Evolutionary conservation across 2,797 vertebrate species (phyloP), one percentile per base, ranked within the genome.

Genomic region (Falco berigora): DNA sequence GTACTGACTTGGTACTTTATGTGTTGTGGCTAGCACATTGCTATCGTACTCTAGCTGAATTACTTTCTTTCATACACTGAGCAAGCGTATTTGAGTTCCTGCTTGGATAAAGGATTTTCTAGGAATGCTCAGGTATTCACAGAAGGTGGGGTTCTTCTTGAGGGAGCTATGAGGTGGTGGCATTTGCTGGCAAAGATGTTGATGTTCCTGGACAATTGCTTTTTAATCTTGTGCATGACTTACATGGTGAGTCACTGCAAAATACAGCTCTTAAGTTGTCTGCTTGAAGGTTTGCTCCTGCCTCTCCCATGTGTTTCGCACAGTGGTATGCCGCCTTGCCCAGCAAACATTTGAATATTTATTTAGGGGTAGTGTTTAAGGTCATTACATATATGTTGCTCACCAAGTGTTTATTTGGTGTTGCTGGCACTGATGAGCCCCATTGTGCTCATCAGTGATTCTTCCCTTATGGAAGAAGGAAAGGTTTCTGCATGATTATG

Each of bases 311-410:
- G 34, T 25, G 12, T 44, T 90, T 49, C 25, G 49, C 44, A 10
- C 11, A 4, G 30, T 15, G 19, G 20, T 24, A 4, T 38, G 17
- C 25, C 6, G 3, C 38, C 55, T 68, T 69, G 30, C n/a, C 71
- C 32, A 73, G 27, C 9, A 69, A 34, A 30, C 4, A 1, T 28
- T 18, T 5, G 25, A 27, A 21, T 34, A 8, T 21, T 38, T 56
- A 12, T 67, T 68, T 34, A 50, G 67, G 62, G 68, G 23, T 4
- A 34, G 36, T 19, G 8, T 56, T 91, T 20, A 36, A 81, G 36
- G 15, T 56, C 1, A 3, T n/a, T 44, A 36, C 2, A 1, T 1
- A 2, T 32, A 5, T 9, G 8, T 68, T 84, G 52, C 44, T 85
- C 28, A 23, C 36, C 38, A 23, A 49, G 10, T 22, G 49, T 73